A percentile compares a stretch with the other conserved stretches of the same genome.
These are phyloP conservation scores for Eucidaris tribuloides DNA, from an alignment of 35 echinoderm and acorn worm species.

Conservation along the genomic window DNA sequence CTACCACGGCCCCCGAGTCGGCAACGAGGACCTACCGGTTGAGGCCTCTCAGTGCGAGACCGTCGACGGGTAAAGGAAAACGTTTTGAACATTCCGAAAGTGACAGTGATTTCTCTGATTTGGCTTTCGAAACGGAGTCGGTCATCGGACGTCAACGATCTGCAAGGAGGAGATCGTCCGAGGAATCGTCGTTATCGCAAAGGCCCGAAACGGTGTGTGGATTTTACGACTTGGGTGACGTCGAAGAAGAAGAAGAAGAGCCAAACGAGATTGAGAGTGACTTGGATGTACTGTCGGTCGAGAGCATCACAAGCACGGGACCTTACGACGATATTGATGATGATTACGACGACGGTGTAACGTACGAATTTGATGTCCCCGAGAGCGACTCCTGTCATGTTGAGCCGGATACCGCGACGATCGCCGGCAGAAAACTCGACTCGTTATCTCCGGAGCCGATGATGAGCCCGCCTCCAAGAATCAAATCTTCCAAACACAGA, in stretches of 20 bases:
- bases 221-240: slow-evolving; percentile 7
- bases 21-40: neutral
- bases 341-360: neutral
- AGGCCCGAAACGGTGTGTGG: neutral
- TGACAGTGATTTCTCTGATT: neutral
- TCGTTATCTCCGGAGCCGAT: too few species aligned
- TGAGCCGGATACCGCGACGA: neutral
- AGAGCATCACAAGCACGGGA: slow-evolving; percentile 24
- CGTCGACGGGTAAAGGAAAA: neutral
- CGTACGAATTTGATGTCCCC: slow-evolving; percentile 20
- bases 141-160: neutral
- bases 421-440: too few species aligned
- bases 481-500: slow-evolving; percentile 12
- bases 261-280: slow-evolving; percentile 3
- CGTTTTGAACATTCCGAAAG: neutral
- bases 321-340: slow-evolving; percentile 2
- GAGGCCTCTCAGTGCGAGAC: neutral
- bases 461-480: neutral
- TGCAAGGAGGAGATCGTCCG: neutral
- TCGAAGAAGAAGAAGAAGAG: neutral
- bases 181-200: neutral
- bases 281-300: neutral
- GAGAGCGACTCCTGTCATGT: neutral
- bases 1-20: neutral
- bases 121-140: too few species aligned